These are phyloP conservation scores for Corythaixoides concolor DNA, from an alignment of 2,113 vertebrate species.

Conservation along the genomic window DNA sequence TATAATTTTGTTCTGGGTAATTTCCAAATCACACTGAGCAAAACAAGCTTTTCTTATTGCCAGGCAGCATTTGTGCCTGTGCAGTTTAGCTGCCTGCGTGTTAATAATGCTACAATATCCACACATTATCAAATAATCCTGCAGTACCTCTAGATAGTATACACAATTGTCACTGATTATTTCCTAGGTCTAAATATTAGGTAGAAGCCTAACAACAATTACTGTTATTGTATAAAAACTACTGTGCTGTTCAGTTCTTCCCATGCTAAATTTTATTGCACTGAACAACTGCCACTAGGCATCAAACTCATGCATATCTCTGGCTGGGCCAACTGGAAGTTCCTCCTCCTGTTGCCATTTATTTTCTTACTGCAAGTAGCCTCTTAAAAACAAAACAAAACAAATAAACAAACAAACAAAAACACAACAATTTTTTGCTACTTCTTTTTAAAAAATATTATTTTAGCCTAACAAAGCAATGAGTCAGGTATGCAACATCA, in stretches of 20 bases:
- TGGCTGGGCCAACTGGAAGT: not conserved
- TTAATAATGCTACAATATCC: not conserved
- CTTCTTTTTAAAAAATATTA: not conserved
- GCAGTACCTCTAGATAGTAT: not conserved
- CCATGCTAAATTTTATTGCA: not conserved
- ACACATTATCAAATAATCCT: not conserved
- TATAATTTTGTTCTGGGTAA: not conserved
- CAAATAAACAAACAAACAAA: not conserved
- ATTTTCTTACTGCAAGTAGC: not conserved
- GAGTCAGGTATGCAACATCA: not conserved
- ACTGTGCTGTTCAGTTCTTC: not conserved
- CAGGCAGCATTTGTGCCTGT: not conserved
- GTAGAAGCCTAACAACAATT: not conserved
- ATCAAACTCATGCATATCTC: not conserved
- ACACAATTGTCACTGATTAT: not conserved
- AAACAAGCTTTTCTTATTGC: not conserved
- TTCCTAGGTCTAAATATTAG: not conserved
- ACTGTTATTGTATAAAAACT: not conserved
- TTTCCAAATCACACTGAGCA: not conserved
- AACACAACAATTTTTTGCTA: not conserved
- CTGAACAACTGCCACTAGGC: not conserved
- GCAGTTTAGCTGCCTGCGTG: not conserved
- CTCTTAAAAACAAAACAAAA: not conserved
- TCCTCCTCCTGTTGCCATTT: not conserved
- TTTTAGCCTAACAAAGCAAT: not conserved